Evolutionary conservation across 2,113 vertebrate species (phyloP), one percentile per base, ranked within the genome.

Genomic region (Uropsilus gracilis): DNA sequence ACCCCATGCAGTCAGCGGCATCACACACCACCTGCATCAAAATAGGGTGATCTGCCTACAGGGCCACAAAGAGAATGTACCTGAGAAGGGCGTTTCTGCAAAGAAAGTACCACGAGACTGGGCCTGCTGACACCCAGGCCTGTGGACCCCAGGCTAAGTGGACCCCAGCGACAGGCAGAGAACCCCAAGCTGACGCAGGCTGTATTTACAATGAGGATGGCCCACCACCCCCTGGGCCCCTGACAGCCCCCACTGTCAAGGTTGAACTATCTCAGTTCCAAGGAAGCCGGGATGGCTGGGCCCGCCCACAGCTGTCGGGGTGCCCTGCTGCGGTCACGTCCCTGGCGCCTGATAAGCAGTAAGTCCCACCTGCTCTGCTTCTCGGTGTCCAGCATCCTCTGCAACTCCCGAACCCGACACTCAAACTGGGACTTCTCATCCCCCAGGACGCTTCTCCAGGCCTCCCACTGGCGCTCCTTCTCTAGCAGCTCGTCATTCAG

Each of bases 401-500:
- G 99, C 69, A 99, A 46, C 90, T 99, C 99, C 94, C 99, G 98
- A 93, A 98, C 98, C 86, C 99, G 98, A 96, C 99, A 99, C 98
- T 99, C 99, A 69, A 99, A 99, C 98, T 99, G 99, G 96, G 98
- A 99, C 98, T 99, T 99, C 98, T 99, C 99, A 1, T 99, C 99
- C 5, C 99, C 99, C 53, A 99, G 98, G 37, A 99, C 99, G 0
- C 97, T 97, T 97, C 99, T 98, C 99, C 99, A 99, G 26, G 98
- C 99, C 93, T 99, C 99, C 99, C 99, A 99, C 98, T 99, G 99
- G n/a, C 99, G 98, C 97, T 99, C 99, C 87, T 99, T 99, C 96
- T 99, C 99, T 97, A 99, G 78, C 85, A 99, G 98, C 97, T 99
- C 99, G 0, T 99, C 99, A 1, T 99, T 99, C 96, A 99, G 97